These are phyloP conservation scores for Leptoclinus maculatus DNA, from an alignment of 2,797 vertebrate species.

Conservation along the genomic window DNA sequence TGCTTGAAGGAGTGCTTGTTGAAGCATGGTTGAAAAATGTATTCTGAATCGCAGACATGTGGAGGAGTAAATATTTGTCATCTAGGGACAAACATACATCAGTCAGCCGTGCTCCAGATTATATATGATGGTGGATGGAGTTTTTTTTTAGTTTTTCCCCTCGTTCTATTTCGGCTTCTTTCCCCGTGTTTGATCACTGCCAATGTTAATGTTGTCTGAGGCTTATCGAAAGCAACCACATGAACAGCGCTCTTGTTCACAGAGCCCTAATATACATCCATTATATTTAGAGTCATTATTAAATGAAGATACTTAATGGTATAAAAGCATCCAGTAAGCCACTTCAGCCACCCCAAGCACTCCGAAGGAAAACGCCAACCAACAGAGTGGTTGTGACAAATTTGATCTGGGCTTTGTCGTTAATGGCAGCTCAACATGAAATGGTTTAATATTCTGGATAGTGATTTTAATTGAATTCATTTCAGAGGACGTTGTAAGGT, in stretches of 20 bases:
- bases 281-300: conserved; percentile 29
- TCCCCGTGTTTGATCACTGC: conserved; percentile 43
- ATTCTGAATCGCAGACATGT: conserved; percentile 70
- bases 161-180: conserved; percentile 36
- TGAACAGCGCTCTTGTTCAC: conserved; percentile 19
- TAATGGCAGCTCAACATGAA: conserved; percentile 90
- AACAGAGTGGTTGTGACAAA: conserved; percentile 57
- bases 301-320: conserved; percentile 28
- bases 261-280: conserved; percentile 10
- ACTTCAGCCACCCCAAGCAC: conserved; percentile 11
- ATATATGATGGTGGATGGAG: conserved; percentile 49
- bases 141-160: background rate
- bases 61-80: conserved; percentile 84
- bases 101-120: conserved; percentile 65
- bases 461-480: conserved; percentile 98
- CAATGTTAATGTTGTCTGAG: conserved; percentile 33
- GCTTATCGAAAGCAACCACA: conserved; percentile 38
- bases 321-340: conserved; percentile 35
- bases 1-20: conserved; percentile 51
- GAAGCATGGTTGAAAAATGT: conserved; percentile 72
- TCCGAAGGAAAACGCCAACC: conserved; percentile 51
- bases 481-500: conserved; percentile 90
- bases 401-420: conserved; percentile 67
- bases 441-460: conserved; percentile 87
- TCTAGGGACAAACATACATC: conserved; percentile 78